Conservation (phyloP, 2,888 invertebrate species). For the Microctonus hyperodae region DNA sequence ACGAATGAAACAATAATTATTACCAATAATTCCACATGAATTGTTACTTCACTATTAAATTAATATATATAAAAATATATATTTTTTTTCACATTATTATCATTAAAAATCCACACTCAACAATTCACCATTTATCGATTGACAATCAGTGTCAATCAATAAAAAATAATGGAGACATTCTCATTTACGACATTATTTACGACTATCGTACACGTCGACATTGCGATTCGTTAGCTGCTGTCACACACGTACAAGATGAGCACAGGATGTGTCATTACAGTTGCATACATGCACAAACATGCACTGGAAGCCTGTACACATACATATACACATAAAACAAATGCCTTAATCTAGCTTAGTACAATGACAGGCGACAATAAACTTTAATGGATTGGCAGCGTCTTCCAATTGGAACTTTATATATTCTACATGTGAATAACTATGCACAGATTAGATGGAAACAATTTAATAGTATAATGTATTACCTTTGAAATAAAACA, state of each 20-base stretch:
- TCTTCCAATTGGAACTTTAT: neutral
- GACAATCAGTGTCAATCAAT: conserved; percentile 35
- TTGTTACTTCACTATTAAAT: neutral
- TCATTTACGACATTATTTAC: conserved; percentile 28
- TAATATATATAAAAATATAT: too few species aligned
- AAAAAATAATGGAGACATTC: conserved; percentile 33
- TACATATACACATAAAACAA: neutral
- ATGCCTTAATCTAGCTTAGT: conserved; percentile 14
- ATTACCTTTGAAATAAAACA: too few species aligned
- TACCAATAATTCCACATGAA: too few species aligned
- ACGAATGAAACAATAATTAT: too few species aligned
- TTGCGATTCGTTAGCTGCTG: conserved; percentile 29
- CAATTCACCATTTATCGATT: neutral
- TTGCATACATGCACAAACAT: too few species aligned
- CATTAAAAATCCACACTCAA: neutral
- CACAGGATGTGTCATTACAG: conserved; percentile 20
- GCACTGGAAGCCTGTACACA: too few species aligned
- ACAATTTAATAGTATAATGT: too few species aligned
- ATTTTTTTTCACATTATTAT: neutral
- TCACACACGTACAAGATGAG: conserved; percentile 14
- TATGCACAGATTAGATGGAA: too few species aligned
- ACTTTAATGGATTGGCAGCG: conserved; percentile 21
- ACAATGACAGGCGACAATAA: conserved; percentile 24
- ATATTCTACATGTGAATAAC: neutral
- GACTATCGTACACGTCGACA: neutral